Conservation (phyloP, 2,888 invertebrate species). For the Heliconius hortense region DNA sequence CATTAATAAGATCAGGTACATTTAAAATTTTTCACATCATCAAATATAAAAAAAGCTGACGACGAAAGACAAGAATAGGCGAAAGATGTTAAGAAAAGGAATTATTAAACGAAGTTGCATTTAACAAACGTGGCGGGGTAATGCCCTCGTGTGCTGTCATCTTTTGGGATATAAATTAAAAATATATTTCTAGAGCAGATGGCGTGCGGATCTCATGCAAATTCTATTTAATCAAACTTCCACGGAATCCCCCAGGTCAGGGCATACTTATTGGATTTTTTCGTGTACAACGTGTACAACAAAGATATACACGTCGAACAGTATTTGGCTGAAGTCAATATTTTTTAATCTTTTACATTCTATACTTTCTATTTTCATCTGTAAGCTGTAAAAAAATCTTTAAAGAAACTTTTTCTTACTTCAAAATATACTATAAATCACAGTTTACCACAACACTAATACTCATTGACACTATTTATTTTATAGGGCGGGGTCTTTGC, state of each 20-base stretch:
- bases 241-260: slow-evolving; percentile 45
- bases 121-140: slow-evolving; percentile 56
- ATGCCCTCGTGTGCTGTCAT: slow-evolving; percentile 58
- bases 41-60: slow-evolving; percentile 5
- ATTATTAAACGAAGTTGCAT: slow-evolving; percentile 51
- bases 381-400: neutral
- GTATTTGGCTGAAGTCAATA: slow-evolving; percentile 30
- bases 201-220: slow-evolving; percentile 67
- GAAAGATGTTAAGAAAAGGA: slow-evolving; percentile 49
- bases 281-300: slow-evolving; percentile 43
- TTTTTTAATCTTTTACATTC: neutral
- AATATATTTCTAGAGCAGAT: slow-evolving; percentile 74
- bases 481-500: slow-evolving; percentile 47
- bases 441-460: neutral
- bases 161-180: slow-evolving; percentile 76
- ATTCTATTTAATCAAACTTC: slow-evolving; percentile 74
- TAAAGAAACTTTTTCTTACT: neutral
- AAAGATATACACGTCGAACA: slow-evolving; percentile 25
- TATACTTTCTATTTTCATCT: neutral
- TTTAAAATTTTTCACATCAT: slow-evolving; percentile 23
- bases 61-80: slow-evolving; percentile 14
- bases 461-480: slow-evolving; percentile 33
- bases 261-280: slow-evolving; percentile 58
- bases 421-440: neutral
- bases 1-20: slow-evolving; percentile 47